Evolutionary conservation across 2,888 invertebrate genomes (phyloP).

Genomic region (Hermaeophaga mercurialis): DNA sequence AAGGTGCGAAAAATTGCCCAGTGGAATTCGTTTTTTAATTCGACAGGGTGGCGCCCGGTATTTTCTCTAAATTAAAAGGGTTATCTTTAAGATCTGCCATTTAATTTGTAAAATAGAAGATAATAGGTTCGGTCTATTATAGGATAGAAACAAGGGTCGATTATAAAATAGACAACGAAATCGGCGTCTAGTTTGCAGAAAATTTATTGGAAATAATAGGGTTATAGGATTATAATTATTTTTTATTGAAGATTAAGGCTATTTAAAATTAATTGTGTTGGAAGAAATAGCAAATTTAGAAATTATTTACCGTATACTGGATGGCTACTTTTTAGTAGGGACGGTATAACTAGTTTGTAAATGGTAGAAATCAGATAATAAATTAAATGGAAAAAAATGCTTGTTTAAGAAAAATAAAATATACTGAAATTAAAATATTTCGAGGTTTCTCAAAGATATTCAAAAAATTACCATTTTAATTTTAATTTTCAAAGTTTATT

Average conservation of each 20-base stretch:
- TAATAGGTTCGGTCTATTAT: neutral
- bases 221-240: neutral
- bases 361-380: too few species aligned
- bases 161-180: neutral
- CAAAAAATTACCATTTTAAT: too few species aligned
- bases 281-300: too few species aligned
- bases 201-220: neutral
- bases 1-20: constrained; percentile 17
- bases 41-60: constrained; percentile 11
- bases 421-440: too few species aligned
- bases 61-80: constrained; percentile 11
- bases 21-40: constrained; percentile 15
- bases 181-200: neutral
- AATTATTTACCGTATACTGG: too few species aligned
- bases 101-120: neutral
- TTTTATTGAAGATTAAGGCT: neutral
- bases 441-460: too few species aligned
- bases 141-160: neutral
- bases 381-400: too few species aligned
- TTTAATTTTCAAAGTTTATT: too few species aligned
- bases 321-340: too few species aligned
- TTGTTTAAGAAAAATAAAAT: too few species aligned
- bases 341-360: too few species aligned
- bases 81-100: constrained; percentile 6
- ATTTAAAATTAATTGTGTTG: neutral